Evolutionary conservation across 2,888 invertebrate species (phyloP).

Genomic region (Acrobasis consociella): DNA sequence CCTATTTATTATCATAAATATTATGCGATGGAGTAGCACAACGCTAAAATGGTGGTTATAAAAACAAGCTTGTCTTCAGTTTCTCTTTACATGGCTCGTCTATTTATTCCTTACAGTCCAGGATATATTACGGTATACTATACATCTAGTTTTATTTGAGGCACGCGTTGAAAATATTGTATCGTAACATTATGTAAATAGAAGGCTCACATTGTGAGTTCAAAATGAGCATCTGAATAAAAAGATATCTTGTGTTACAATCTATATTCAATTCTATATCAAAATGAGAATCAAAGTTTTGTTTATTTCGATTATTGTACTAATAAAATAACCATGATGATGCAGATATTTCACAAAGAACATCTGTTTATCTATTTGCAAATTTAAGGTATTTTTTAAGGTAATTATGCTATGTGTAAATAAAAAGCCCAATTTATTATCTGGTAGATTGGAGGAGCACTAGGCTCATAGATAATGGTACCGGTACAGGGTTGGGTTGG

Average conservation of each 20-base stretch:
- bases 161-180: too few relatives aligned
- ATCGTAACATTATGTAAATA: too few relatives aligned
- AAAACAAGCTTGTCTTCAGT: not conserved
- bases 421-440: constrained; percentile 20
- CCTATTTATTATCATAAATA: constrained; percentile 9
- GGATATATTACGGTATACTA: not conserved
- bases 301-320: too few relatives aligned
- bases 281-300: too few relatives aligned
- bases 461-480: constrained; percentile 2
- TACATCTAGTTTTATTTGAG: not conserved
- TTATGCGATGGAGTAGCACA: constrained; percentile 9
- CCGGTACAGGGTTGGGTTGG: not conserved
- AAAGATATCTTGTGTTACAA: too few relatives aligned
- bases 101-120: not conserved
- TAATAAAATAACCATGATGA: too few relatives aligned
- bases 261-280: too few relatives aligned
- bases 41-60: not conserved
- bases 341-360: too few relatives aligned
- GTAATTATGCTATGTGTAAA: not conserved
- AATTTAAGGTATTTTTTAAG: too few relatives aligned
- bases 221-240: too few relatives aligned
- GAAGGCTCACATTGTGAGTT: too few relatives aligned
- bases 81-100: not conserved
- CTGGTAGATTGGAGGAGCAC: not conserved
- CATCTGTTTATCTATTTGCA: too few relatives aligned